Percentiles rank a stretch among this genome's conserved stretches.
These are phyloP conservation scores for Apodemus speciosus DNA, from an alignment of 2,113 vertebrate genomes.

Conservation along the genomic window DNA sequence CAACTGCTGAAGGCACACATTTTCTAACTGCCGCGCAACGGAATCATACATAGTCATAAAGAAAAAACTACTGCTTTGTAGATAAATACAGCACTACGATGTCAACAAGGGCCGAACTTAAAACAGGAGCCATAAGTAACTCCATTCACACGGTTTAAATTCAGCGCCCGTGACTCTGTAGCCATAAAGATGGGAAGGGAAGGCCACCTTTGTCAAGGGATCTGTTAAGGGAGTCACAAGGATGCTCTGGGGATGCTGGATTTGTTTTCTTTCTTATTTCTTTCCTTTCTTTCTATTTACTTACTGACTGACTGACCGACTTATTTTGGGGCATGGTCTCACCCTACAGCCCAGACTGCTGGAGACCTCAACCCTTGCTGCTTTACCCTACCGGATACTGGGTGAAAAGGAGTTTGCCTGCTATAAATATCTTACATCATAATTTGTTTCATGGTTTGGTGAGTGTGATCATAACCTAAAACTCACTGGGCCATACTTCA, in stretches of 20 bases:
- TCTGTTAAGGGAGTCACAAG: not conserved
- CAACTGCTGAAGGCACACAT: not conserved
- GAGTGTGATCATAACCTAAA: not conserved
- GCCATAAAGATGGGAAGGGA: not conserved
- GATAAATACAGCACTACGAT: not conserved
- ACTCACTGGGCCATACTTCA: not conserved
- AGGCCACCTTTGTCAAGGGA: not conserved
- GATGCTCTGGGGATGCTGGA: not conserved
- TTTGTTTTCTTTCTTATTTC: not conserved
- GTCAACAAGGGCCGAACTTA: not conserved
- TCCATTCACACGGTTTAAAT: not conserved
- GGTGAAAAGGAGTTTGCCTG: not conserved
- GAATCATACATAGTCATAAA: not conserved
- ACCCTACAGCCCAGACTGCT: not conserved
- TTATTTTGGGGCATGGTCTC: not conserved
- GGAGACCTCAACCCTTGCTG: not conserved
- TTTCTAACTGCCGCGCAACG: not conserved
- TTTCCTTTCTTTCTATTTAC: not conserved
- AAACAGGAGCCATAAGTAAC: not conserved
- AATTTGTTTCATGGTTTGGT: not conserved
- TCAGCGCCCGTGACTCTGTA: not conserved
- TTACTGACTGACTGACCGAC: too few species aligned
- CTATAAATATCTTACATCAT: not conserved
- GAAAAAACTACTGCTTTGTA: not conserved
- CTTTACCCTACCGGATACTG: not conserved